Base-by-base conservation (phyloP, 2,888 invertebrate genomes). In the Diloba caeruleocephala region DNA sequence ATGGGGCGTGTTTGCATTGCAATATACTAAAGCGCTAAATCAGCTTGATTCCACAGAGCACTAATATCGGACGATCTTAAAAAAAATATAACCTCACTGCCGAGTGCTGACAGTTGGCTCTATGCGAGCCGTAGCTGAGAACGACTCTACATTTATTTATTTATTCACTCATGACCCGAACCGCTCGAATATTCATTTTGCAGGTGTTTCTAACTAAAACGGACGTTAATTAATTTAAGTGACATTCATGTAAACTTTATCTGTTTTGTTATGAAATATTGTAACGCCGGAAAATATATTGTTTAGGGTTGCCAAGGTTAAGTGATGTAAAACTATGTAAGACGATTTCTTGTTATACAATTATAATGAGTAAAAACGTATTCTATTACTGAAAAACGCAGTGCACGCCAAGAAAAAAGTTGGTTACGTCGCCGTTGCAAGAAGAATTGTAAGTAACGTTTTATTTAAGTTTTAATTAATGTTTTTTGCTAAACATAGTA, bases 21-120 rank as follows among this genome's bases (percentile, higher is more conserved):
- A 12, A 6, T 9, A 0, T 21, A 7, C 1, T 48, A 7, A 42
- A 77, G 77, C 81, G 78, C 74, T 76, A n/a, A 2, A 59, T 72
- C 61, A 60, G 82, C 81, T 84, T 33, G 7, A 74, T 50, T 44
- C 12, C 39, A 6, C 13, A 0, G 6, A 9, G 32, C 38, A 48
- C 19, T 3, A 21, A 58, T 34, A 58, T 79, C 78, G 72, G 74
- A 77, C 64, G 77, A 79, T 74, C 23, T 34, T n/a, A 41, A 39
- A 64, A 21, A 51, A 56, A 62, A 71, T 42, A 72, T 81, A 81
- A 83, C 79, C 80, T 79, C 69, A 66, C 36, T 17, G 29, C 28
- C 25, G 41, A 60, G 31, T 31, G 32, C 34, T 34, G 43, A 56
- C 56, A 70, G 67, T 61, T 55, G 51, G 49, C 63, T 55, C 41